Conservation (phyloP, 2,888 invertebrate species). For the Tipula unca region DNA sequence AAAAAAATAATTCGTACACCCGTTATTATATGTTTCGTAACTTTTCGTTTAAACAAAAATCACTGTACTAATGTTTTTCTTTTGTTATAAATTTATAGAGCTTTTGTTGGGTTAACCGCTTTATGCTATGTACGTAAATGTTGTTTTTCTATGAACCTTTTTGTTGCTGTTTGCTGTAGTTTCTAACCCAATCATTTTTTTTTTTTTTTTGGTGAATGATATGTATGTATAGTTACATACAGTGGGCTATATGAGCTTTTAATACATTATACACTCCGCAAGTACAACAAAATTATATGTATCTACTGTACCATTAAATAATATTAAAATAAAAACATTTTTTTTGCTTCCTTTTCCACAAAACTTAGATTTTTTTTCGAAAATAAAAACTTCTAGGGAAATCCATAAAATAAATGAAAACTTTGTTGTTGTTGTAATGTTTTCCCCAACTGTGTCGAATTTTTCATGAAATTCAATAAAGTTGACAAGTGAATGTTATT, state of each 20-base stretch:
- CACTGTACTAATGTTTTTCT: neutral
- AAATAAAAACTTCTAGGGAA: neutral
- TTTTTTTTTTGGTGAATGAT: neutral
- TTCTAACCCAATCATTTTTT: neutral
- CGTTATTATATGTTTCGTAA: neutral
- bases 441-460: neutral
- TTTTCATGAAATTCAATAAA: neutral
- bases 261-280: no score
- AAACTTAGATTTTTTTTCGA: neutral
- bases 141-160: neutral
- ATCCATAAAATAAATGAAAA: neutral
- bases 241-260: no score
- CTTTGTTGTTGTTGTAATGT: neutral
- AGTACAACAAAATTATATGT: neutral
- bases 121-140: neutral
- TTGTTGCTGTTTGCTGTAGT: neutral
- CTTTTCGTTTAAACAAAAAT: neutral
- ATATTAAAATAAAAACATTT: neutral
- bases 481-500: neutral
- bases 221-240: no score
- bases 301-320: neutral
- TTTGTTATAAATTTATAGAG: neutral
- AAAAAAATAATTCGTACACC: neutral
- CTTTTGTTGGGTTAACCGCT: neutral
- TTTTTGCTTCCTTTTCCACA: neutral